Base-by-base conservation (phyloP, 2,113 vertebrate species). In the Panthera leo region DNA sequence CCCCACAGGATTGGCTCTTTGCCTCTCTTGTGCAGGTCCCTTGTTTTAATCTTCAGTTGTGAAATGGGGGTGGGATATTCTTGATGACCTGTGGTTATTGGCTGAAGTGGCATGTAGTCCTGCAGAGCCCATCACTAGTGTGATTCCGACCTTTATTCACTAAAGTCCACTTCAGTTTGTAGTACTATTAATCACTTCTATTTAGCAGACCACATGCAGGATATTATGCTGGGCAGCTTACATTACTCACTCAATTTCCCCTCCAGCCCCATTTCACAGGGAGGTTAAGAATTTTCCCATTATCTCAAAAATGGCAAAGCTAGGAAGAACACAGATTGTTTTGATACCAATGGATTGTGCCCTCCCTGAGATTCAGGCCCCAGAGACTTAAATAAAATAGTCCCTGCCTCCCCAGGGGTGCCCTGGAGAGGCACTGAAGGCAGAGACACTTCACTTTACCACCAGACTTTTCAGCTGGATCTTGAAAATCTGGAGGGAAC, bases 21-120 rank as follows among this genome's bases (percentile, higher is more conserved):
- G 3, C 45, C 29, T 34, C 4, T 0, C 1, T 0, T 5, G 11
- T 3, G 0, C 31, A 2, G 0, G 13, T 76, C 7, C 21, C 27
- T 58, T 31, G 58, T 45, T 65, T 82, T 83, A 25, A 31, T 85
- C 23, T 83, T 78, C 79, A 90, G 8, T 70, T 3, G 0, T 2
- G 65, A 53, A 31, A 27, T 11, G 19, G 45, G 39, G 53, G 70
- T 0, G 5, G 53, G 34, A 15, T 51, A 29, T 85, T 58, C 55
- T 53, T 27, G 45, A 42, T 67, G n/a, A 13, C 27, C 12, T 83
- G 25, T 25, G 65, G 75, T 67, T 71, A 27, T 6, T 91, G 80
- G 76, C 67, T 84, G n/a, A 83, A 76, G 42, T 45, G 39, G 42
- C 76, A 0, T 27, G 25, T 67, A 39, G 90, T 65, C 21, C 36